Evolutionary conservation across 2,113 vertebrate species (phyloP), one percentile per base, ranked within the genome.

Genomic region (Oplegnathus fasciatus): DNA sequence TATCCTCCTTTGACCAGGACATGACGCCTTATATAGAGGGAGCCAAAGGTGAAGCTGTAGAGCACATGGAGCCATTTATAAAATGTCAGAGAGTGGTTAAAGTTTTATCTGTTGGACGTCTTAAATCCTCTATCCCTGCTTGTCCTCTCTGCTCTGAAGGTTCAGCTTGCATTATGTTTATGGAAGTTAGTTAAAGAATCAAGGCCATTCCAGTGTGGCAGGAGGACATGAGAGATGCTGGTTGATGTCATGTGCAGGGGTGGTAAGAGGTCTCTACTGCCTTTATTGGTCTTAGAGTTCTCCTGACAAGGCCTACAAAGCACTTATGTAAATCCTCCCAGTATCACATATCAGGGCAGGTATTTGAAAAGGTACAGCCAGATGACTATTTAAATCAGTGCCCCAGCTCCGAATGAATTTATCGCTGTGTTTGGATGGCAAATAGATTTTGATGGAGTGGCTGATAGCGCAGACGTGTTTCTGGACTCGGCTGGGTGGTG

Each of bases 401-500:
- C 44, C 76, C 44, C 32, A 73, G 65, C 61, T 71, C 77, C 77
- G 83, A 90, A 90, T 92, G 81, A 74, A 88, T 91, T 86, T 82
- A 91, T 86, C 15, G 57, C 79, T 57, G 64, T 87, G 86, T 86
- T 93, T 90, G 83, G 81, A 90, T 52, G 76, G 90, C 80, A 92
- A 89, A 89, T 83, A 85, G 40, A 83, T 85, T 81, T 92, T 91
- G 88, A 94, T 86, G 82, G 76, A 91, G 90, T 54, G 75, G 82
- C 85, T 92, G 91, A 94, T 94, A 86, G 87, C 65, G 66, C 57
- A 65, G 86, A 89, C 78, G 44, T 90, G 83, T 85, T 85, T 83
- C 83, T 90, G 88, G 91, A 94, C 89, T 34, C 69, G 80, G 78
- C 75, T 32, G 37, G 75, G 87, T 87, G 78, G 74, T 83, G 90